Percentiles rank a stretch among this genome's conserved stretches.
These are phyloP conservation scores for Mimumesa dahlbomi DNA, from an alignment of 2,888 invertebrate species.

Conservation along the genomic window DNA sequence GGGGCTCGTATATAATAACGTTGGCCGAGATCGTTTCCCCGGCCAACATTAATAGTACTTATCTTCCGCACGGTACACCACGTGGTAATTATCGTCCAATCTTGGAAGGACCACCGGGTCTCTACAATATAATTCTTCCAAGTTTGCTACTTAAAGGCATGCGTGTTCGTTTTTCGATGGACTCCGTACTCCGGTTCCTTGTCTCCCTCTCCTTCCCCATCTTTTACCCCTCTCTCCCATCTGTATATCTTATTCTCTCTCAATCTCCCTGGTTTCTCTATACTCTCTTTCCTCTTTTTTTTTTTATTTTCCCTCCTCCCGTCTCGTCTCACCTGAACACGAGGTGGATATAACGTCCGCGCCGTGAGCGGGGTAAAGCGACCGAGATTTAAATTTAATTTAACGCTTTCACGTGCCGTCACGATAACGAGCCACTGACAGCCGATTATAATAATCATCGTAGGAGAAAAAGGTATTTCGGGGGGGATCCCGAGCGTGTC, in stretches of 20 bases:
- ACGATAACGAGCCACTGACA: constrained; percentile 66
- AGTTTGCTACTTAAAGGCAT: constrained; percentile 62
- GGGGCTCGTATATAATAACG: constrained; percentile 61
- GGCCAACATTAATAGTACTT: constrained; percentile 65
- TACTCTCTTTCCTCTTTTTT: background rate
- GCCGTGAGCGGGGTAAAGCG: constrained; percentile 26
- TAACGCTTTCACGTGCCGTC: constrained; percentile 66
- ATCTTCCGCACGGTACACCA: constrained; percentile 60
- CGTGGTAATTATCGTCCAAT: constrained; percentile 68
- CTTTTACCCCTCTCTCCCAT: constrained; percentile 5
- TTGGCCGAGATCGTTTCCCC: constrained; percentile 59
- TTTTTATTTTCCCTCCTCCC: background rate
- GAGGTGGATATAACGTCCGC: too few relatives aligned
- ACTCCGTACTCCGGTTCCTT: background rate
- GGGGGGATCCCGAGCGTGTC: constrained; percentile 16
- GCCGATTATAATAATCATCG: constrained; percentile 67
- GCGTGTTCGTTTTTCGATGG: constrained; percentile 47
- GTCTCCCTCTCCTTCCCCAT: constrained; percentile 17
- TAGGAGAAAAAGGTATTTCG: constrained; percentile 49
- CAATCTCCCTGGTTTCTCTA: background rate
- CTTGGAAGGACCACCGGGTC: constrained; percentile 64
- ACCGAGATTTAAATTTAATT: constrained; percentile 63
- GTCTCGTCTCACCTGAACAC: background rate
- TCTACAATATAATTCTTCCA: constrained; percentile 65
- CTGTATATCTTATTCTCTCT: constrained; percentile 15